Evolutionary conservation across 2,888 invertebrate species (phyloP), one percentile per base, ranked within the genome.

Genomic region (Callosobruchus maculatus): DNA sequence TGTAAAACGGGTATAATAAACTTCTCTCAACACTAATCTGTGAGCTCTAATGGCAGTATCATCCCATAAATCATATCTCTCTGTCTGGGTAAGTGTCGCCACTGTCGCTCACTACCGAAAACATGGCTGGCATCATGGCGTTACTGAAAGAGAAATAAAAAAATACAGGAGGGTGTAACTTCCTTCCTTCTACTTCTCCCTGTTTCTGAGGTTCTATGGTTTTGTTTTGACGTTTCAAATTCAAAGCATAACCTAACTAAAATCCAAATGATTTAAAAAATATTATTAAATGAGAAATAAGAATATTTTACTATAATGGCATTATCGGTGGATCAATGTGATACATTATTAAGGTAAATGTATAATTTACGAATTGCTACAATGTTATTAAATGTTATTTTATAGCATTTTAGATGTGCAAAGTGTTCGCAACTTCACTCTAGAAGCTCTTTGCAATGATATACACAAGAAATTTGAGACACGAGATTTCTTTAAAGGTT

Each of bases 401-500:
- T 88, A 74, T 86, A 94, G 93, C 83, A 89, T 94, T 82, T 89
- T 94, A 81, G 92, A 92, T 77, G 93, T 93, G 83, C 92, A 92
- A 85, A 92, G 92, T 75, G 91, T 94, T 31, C 93, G 93, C 84
- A 90, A 91, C 74, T 93, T 93, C 84, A 91, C 92, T 30, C 89
- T 97, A 83, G 96, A 97, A 82, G 90, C 90, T 70, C 90, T 97
- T 81, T 92, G 93, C 72, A 89, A 90, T 80, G 93, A 94, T 83
- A 89, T 96, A 68, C 94, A 94, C 84, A 94, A 94, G 84, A 91
- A 91, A 80, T 96, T 96, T 85, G 90, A 92, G 22, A 92, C 92
- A 85, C 90, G 92, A 72, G 95, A 95, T 82, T 92, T 93, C 85
- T 95, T 94, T 83, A 95, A 94, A 88, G 88, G 92, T 92, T 31